A percentile compares a stretch with the other conserved stretches of the same genome.
Conservation (phyloP, 2,888 invertebrate genomes). For the Spisula subtruncata region DNA sequence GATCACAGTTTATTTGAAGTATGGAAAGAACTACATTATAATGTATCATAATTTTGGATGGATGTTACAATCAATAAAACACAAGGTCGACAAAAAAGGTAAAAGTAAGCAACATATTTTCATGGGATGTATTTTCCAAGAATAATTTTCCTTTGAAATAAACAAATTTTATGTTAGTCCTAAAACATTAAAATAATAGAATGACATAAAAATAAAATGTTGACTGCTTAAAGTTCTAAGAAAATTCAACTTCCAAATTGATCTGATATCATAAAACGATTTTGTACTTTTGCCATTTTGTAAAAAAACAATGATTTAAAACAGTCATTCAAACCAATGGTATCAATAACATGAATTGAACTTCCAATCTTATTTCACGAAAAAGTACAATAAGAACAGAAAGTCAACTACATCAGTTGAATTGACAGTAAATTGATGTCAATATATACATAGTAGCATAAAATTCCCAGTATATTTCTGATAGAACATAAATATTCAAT, state of each 20-base stretch:
- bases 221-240: background rate
- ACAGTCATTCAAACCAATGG: background rate
- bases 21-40: background rate
- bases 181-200: too few species aligned
- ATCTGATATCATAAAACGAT: too few species aligned
- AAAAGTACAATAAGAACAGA: too few species aligned
- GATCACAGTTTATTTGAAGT: constrained; percentile 4
- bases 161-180: background rate
- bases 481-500: background rate
- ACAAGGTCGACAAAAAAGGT: background rate
- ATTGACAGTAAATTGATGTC: background rate
- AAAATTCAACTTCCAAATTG: background rate
- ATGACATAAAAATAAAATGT: too few species aligned
- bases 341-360: background rate
- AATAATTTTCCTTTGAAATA: background rate
- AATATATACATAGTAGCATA: background rate
- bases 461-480: background rate
- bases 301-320: background rate
- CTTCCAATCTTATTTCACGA: too few species aligned
- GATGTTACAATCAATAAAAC: background rate
- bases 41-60: background rate
- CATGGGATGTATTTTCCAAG: background rate
- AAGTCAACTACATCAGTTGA: background rate
- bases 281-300: background rate
- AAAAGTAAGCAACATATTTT: background rate